A percentile compares a stretch with the other conserved stretches of the same genome.
phyloP scores from a whole-genome alignment of 2,888 invertebrate genomes.

The Apamea sordens region DNA sequence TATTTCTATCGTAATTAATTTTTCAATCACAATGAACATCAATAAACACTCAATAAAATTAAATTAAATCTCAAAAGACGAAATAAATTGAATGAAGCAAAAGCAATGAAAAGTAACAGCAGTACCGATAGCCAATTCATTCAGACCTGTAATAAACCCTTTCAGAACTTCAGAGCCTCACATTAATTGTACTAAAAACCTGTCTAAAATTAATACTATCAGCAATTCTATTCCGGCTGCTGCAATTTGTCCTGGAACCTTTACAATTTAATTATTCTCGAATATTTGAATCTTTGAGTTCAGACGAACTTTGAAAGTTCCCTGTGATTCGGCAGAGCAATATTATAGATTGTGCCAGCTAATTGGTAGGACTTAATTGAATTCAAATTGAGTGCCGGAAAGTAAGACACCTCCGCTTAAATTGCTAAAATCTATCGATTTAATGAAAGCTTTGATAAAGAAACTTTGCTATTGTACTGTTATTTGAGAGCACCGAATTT shows the following conservation, averaged over 20 bases:
- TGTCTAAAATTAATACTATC: conserved; percentile 81
- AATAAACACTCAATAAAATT: conserved; percentile 57
- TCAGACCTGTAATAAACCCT: conserved; percentile 75
- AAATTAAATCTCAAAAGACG: conserved; percentile 58
- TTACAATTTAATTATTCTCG: conserved; percentile 81
- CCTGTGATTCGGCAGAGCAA: conserved; percentile 72
- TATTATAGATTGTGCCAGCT: conserved; percentile 74
- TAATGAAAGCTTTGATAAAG: conserved; percentile 13
- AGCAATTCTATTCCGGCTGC: conserved; percentile 71
- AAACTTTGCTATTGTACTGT: conserved; percentile 13
- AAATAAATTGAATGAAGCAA: conserved; percentile 72
- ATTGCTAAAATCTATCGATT: conserved; percentile 29
- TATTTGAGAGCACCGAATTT: conserved; percentile 17
- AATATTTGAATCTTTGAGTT: conserved; percentile 76
- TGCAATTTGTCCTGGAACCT: conserved; percentile 80
- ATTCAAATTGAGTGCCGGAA: conserved; percentile 70
- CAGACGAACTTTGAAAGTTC: conserved; percentile 72
- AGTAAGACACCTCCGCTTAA: conserved; percentile 44
- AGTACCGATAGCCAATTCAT: conserved; percentile 76
- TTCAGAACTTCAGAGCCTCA: conserved; percentile 71
- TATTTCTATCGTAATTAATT: neutral
- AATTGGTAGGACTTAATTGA: conserved; percentile 78
- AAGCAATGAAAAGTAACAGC: conserved; percentile 75
- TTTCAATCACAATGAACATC: neutral
- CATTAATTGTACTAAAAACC: conserved; percentile 79